Conservation (phyloP, 2,888 invertebrate species). For the Hypsopygia costalis region DNA sequence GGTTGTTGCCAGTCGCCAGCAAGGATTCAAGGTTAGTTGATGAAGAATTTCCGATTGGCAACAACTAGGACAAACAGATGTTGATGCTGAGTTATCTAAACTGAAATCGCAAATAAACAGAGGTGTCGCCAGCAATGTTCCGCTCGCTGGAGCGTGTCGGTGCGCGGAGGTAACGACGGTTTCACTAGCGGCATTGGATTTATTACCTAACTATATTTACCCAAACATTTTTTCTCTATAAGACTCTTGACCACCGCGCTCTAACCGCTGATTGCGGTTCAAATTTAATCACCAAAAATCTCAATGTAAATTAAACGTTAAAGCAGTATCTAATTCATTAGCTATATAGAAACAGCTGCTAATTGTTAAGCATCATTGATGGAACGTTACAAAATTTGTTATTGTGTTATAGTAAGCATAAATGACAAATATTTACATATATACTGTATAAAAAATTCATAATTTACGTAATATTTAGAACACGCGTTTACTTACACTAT, state of each 20-base stretch:
- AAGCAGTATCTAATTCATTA: constrained; percentile 28
- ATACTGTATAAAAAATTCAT: too few species aligned
- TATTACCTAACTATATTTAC: constrained; percentile 62
- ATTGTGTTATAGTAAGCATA: too few species aligned
- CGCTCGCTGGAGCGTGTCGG: constrained; percentile 59
- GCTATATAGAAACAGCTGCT: constrained; percentile 2
- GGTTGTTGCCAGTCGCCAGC: too few species aligned
- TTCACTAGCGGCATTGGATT: constrained; percentile 66
- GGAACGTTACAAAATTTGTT: too few species aligned
- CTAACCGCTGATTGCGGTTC: constrained; percentile 39
- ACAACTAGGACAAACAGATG: background rate
- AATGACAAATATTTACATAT: too few species aligned
- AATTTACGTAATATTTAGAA: too few species aligned
- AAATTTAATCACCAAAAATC: constrained; percentile 30
- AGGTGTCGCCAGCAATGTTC: constrained; percentile 66
- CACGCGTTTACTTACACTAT: too few species aligned
- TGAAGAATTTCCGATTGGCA: too few species aligned
- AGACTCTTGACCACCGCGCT: constrained; percentile 24
- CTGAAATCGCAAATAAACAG: constrained; percentile 48
- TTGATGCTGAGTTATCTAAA: constrained; percentile 23
- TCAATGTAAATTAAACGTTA: constrained; percentile 16
- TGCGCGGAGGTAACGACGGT: constrained; percentile 41
- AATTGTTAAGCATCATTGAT: too few species aligned
- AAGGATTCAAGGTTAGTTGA: too few species aligned
- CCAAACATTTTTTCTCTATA: constrained; percentile 49